Base-by-base conservation (phyloP, 2,888 invertebrate genomes). In the Branchellion lobata region DNA sequence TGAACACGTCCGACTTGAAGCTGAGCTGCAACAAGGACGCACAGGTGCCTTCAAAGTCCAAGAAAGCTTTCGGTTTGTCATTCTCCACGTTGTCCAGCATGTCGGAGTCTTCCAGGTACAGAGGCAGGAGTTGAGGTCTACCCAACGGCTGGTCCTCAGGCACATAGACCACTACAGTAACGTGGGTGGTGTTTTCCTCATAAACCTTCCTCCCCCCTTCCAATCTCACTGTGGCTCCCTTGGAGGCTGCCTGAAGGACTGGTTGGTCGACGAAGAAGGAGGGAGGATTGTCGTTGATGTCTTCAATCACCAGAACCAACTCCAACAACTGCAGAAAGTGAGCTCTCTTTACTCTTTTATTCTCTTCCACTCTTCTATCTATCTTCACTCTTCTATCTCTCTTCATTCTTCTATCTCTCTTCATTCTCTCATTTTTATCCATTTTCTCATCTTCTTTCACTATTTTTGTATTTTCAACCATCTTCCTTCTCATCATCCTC, bases 201-300 rank as follows among this genome's bases (percentile, higher is more conserved):
- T 14, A 57, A n/a, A 57, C 11, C 8, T 8, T 57, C 3, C 21
- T n/a, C 3, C 21, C 61, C n/a, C 21, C 24, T 18, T 8, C 14
- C n/a, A 57, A 5, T n/a, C 21, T 18, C 14, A 57, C 61, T 8
- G n/a, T 57, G 61, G 61, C 61, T 3, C 21, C 27, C 1, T 24
- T 29, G 53, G 75, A 0, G 8, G 47, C 51, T 0, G 75, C 51
- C 0, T 21, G n/a, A 5, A 75, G 27, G 18, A 11, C 53, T 5
- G 75, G 51, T 5, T 75, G 47, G 27, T 77, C 77, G 61, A 65
- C 27, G 29, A 77, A 33, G 57, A 77, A 77, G 8, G 33, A 34
- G n/a, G 65, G 77, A 0, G 77, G 34, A 24, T 77, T 77, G 77
- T 77, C 77, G 77, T 77, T 77, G 27, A 65, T 29, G 77, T 77